A percentile compares a stretch with the other conserved stretches of the same genome.
These are phyloP conservation scores for Paratilapia polleni DNA, from an alignment of 2,113 vertebrate species.

Conservation along the genomic window DNA sequence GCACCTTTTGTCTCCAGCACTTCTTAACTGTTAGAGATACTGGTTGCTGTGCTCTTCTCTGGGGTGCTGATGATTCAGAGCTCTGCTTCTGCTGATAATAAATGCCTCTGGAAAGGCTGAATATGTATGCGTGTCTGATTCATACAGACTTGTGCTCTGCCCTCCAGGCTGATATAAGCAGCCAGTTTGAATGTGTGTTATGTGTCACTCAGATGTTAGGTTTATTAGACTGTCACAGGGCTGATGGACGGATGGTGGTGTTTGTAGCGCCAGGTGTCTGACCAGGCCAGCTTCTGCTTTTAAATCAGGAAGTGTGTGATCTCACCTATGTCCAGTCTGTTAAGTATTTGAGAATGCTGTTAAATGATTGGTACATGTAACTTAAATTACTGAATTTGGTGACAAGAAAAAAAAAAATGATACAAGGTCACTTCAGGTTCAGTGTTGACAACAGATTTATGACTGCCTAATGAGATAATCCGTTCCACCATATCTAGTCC, in stretches of 20 bases:
- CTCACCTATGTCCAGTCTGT: background rate
- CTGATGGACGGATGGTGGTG: constrained; percentile 49
- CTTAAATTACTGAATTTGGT: background rate
- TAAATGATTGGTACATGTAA: background rate
- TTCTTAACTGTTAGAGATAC: background rate
- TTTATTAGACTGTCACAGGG: constrained; percentile 74
- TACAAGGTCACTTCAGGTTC: background rate
- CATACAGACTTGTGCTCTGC: constrained; percentile 14
- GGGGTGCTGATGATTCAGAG: constrained; percentile 25
- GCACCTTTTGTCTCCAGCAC: background rate
- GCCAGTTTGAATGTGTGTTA: constrained; percentile 69
- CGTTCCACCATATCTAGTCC: background rate
- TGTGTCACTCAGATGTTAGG: constrained; percentile 69
- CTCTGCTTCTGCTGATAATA: constrained; percentile 19
- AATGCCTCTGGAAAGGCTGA: constrained; percentile 20
- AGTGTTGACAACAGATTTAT: constrained; percentile 22
- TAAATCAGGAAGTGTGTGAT: background rate
- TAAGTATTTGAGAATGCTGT: background rate
- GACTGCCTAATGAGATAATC: constrained; percentile 15
- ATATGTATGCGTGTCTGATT: background rate
- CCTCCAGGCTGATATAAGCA: constrained; percentile 69
- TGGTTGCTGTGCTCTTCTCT: background rate
- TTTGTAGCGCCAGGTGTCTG: constrained; percentile 25
- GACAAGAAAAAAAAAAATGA: background rate
- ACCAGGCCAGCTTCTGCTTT: background rate